Conservation (phyloP, 1,140 invertebrate genomes). For the Lucilia sericata region DNA sequence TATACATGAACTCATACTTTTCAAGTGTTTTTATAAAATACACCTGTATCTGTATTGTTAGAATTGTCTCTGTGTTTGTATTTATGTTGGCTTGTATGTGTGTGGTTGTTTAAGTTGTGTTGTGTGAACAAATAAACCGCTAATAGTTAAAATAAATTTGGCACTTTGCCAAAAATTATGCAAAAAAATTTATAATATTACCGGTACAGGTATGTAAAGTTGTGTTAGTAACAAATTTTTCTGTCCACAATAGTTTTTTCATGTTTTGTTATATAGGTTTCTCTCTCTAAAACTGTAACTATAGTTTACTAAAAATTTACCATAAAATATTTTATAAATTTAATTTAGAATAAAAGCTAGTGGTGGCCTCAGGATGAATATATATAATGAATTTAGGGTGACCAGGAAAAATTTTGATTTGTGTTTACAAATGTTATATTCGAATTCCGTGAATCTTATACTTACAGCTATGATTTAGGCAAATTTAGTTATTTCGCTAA, state of each 20-base stretch:
- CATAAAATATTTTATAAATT: slow-evolving; percentile 28
- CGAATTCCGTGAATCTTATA: no score
- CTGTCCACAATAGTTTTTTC: not conserved
- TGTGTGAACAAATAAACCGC: slow-evolving; percentile 4
- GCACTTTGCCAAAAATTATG: slow-evolving; percentile 20
- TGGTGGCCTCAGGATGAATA: slow-evolving; percentile 6
- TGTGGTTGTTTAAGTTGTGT: not conserved
- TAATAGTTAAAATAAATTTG: slow-evolving; percentile 30
- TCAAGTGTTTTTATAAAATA: not conserved
- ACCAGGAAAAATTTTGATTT: no score
- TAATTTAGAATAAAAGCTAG: not conserved
- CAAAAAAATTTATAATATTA: not conserved
- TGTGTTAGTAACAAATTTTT: not conserved
- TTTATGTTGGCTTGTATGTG: not conserved
- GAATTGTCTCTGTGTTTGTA: not conserved
- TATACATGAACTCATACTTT: not conserved
- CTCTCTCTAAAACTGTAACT: not conserved
- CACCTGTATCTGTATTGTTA: slow-evolving; percentile 11
- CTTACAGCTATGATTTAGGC: no score
- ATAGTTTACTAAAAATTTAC: slow-evolving; percentile 3
- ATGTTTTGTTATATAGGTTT: not conserved
- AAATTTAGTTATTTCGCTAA: no score
- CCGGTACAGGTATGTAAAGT: not conserved
- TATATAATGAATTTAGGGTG: not conserved
- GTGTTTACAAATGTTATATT: no score